phyloP scores from a whole-genome alignment of 2,113 vertebrate species.

The Gila orcuttii region DNA sequence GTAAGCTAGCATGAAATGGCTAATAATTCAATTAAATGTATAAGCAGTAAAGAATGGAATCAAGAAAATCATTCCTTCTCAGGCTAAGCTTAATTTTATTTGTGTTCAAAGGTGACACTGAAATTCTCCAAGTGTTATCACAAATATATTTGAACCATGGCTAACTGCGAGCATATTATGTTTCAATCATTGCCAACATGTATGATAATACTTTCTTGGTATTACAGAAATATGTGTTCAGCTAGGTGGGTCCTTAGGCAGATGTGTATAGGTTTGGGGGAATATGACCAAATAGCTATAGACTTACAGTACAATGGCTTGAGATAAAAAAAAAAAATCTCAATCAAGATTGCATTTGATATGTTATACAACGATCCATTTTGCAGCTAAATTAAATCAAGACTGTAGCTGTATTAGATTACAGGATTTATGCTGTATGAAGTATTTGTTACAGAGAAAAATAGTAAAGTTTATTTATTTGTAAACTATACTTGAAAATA shows the following conservation, averaged over 20 bases:
- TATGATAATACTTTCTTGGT: slow-evolving; percentile 21
- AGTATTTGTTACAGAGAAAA: background rate
- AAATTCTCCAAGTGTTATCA: slow-evolving; percentile 38
- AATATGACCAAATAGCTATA: slow-evolving; percentile 26
- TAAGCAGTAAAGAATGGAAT: background rate
- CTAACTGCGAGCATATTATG: slow-evolving; percentile 69
- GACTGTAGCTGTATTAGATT: background rate
- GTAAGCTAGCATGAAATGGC: background rate
- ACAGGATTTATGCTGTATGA: background rate
- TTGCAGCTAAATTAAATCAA: slow-evolving; percentile 11
- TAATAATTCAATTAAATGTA: background rate
- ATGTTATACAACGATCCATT: background rate
- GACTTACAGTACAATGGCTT: slow-evolving; percentile 47
- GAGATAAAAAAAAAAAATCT: slow-evolving; percentile 4
- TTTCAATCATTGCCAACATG: slow-evolving; percentile 65
- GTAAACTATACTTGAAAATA: background rate
- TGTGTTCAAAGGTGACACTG: slow-evolving; percentile 35
- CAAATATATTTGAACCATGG: slow-evolving; percentile 48
- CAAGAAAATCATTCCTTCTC: background rate
- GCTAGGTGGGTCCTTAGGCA: slow-evolving; percentile 50
- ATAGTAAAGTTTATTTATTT: background rate
- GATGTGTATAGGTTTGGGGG: slow-evolving; percentile 9
- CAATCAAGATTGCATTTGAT: background rate
- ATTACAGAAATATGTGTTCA: slow-evolving; percentile 70
- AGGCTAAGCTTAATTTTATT: slow-evolving; percentile 47